Evolutionary conservation across 2,888 invertebrate species (phyloP).

Genomic region (Neocrepidodera transversa): DNA sequence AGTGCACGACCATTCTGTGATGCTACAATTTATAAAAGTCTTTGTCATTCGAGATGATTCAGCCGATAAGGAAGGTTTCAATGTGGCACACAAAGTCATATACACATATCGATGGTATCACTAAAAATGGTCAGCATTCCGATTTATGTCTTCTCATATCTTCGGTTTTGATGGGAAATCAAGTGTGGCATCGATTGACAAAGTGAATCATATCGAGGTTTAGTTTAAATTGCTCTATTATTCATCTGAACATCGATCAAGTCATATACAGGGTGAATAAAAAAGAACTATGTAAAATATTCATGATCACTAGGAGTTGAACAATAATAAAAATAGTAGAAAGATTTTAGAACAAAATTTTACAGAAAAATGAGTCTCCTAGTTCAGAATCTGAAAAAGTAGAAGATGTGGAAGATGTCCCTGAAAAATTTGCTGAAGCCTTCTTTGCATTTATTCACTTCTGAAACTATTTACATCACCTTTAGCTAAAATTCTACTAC

Average conservation of each 20-base stretch:
- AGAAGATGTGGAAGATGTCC: too few species aligned
- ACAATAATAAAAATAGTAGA: too few species aligned
- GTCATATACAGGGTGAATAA: too few species aligned
- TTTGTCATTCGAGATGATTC: conserved; percentile 19
- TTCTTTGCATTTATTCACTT: too few species aligned
- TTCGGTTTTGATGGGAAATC: not conserved
- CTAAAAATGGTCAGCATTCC: not conserved
- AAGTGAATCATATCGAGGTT: not conserved
- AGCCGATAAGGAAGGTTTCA: conserved; percentile 13
- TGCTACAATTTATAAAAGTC: conserved; percentile 22
- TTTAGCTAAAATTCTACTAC: too few species aligned
- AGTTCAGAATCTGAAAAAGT: too few species aligned
- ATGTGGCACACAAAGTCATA: conserved; percentile 5
- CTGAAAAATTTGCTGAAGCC: too few species aligned
- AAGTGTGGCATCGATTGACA: conserved; percentile 1
- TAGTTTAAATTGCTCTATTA: not conserved
- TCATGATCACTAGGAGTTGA: too few species aligned
- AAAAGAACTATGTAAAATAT: too few species aligned
- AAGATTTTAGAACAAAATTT: too few species aligned
- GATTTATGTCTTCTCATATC: not conserved
- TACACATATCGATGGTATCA: conserved; percentile 1
- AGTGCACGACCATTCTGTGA: conserved; percentile 21
- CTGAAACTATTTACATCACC: too few species aligned
- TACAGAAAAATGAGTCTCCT: too few species aligned
- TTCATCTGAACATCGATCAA: not conserved